Base-by-base conservation (phyloP, 2,888 invertebrate species). In the Callinectes sapidus region DNA sequence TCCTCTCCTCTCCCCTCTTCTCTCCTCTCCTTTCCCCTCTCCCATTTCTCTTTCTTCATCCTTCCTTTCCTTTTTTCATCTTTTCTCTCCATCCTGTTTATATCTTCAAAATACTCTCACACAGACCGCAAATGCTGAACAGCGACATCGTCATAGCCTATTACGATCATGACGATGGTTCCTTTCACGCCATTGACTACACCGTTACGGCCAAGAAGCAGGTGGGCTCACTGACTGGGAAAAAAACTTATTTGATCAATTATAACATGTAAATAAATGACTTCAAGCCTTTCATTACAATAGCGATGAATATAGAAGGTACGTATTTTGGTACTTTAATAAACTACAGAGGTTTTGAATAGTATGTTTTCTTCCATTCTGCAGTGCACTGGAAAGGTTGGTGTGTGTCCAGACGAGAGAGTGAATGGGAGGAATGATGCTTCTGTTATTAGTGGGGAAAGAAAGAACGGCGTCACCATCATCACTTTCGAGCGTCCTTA, bases 101-200 rank as follows among this genome's bases (percentile, higher is more conserved):
- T 6, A 16, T 23, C 61, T 61, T 61, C 23, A 61, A 23, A 2
- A 23, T 10, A 23, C 6, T 48, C 92, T 90, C 61, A 55, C 90
- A 23, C 93, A 95, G 95, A 77, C 95, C 96, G 23, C 95, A 95
- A 85, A 98, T 98, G 98, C 96, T 96, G 87, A 98, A 98, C 16
- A 97, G 97, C 0, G 98, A 98, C 95, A 97, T 98, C 6, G 97
- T 97, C 0, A 98, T 98, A 1, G 97, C 97, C 2, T 98, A 97
- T 95, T 97, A 97, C 95, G 97, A 97, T 95, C 96, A 95, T 48
- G 96, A 95, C 8, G 96, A 96, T 8, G 96, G 96, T 95, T 96
- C 96, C 48, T 98, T 98, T 92, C 96, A 97, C 90, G 98, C 98
- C 1, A 97, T 97, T 18, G 98, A 98, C 96, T 98, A 98, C 96